Evolutionary conservation across 2,113 vertebrate species (phyloP).

Genomic region (Synodontis membranacea): DNA sequence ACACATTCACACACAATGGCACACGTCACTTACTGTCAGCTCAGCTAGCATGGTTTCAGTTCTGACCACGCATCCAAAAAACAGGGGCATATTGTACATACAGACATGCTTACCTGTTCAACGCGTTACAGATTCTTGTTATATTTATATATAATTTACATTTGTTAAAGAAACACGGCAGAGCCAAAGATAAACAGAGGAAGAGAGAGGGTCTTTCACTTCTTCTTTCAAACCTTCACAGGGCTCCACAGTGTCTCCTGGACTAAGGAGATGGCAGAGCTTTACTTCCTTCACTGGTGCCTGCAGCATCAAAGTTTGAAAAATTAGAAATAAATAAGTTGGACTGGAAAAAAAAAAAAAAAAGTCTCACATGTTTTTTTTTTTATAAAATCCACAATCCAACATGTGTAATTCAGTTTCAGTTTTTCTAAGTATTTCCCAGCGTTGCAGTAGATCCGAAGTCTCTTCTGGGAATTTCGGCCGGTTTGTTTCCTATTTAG

Average conservation of each 20-base stretch:
- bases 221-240: too few species aligned
- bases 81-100: not conserved
- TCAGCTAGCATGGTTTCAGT: slow-evolving; percentile 23
- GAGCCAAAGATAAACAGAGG: not conserved
- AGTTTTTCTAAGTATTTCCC: not conserved
- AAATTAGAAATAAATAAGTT: not conserved
- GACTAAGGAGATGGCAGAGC: not conserved
- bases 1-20: not conserved
- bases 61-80: not conserved
- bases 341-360: not conserved
- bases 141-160: not conserved
- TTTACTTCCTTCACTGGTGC: not conserved
- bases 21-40: slow-evolving; percentile 47
- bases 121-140: not conserved
- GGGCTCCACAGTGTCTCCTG: not conserved
- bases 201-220: not conserved
- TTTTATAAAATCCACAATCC: not conserved
- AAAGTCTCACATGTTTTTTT: not conserved
- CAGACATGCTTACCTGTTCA: not conserved
- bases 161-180: not conserved
- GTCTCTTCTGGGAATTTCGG: not conserved
- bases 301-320: not conserved
- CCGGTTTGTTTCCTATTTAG: not conserved
- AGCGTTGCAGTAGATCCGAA: not conserved
- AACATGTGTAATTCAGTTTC: not conserved